Conservation (phyloP, 2,797 vertebrate genomes). For the Pseudochaenichthys georgianus region DNA sequence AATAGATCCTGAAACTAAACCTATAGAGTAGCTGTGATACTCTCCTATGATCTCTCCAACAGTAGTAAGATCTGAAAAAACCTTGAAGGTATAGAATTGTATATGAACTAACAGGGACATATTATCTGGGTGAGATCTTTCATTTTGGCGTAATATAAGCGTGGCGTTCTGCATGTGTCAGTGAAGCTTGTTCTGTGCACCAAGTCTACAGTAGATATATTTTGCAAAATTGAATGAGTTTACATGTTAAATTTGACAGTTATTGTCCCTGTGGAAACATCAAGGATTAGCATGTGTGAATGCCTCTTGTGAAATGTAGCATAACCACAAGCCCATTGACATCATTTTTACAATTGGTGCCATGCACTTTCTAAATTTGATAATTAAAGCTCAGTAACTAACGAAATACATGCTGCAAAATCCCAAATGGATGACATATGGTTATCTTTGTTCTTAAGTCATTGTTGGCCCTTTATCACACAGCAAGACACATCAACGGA, state of each 20-base stretch:
- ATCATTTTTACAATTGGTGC: constrained; percentile 9
- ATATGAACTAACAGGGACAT: background rate
- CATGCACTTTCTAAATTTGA: background rate
- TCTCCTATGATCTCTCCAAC: constrained; percentile 3
- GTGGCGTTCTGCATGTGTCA: constrained; percentile 9
- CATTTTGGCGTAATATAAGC: background rate
- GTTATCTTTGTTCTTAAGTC: background rate
- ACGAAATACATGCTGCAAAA: constrained; percentile 1
- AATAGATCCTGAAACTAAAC: constrained; percentile 11
- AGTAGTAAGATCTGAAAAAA: background rate
- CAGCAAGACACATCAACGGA: background rate
- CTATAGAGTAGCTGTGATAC: background rate
- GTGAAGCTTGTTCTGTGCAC: constrained; percentile 5
- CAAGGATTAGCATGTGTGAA: constrained; percentile 26
- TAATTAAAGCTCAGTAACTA: constrained; percentile 3
- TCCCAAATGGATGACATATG: background rate
- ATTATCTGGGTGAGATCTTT: background rate
- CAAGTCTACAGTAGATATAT: constrained; percentile 21
- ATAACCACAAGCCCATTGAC: constrained; percentile 13
- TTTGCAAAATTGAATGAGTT: constrained; percentile 19
- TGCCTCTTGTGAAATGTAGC: constrained; percentile 34
- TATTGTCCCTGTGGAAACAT: constrained; percentile 43
- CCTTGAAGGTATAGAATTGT: background rate
- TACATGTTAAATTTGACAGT: constrained; percentile 33
- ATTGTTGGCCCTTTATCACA: background rate